These are phyloP conservation scores for Bursaphelenchus mucronatus DNA, from an alignment of 1,140 invertebrate species.

Conservation along the genomic window DNA sequence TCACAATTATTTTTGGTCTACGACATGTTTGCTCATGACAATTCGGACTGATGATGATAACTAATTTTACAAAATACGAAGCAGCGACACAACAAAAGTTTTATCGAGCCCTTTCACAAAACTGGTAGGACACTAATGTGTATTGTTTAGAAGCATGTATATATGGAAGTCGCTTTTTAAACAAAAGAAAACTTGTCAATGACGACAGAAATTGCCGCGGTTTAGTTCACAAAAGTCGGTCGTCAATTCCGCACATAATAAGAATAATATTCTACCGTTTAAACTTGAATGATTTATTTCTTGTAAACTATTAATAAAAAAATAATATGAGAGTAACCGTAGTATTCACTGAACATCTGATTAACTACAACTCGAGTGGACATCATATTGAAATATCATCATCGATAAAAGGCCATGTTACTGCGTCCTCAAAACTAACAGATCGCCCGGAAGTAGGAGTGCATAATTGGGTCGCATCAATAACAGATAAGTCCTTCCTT, in stretches of 20 bases:
- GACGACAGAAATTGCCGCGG: background rate
- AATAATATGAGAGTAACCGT: slow-evolving; percentile 4
- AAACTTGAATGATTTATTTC: background rate
- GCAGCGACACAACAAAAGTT: too few relatives aligned
- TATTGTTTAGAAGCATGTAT: too few relatives aligned
- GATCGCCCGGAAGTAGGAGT: slow-evolving; percentile 32
- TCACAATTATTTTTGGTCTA: too few relatives aligned
- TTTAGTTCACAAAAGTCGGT: background rate
- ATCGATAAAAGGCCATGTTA: slow-evolving; percentile 31
- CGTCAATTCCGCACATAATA: background rate
- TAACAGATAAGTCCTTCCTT: slow-evolving; percentile 7
- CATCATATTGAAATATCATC: slow-evolving; percentile 9
- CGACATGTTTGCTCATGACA: too few relatives aligned
- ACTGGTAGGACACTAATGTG: too few relatives aligned
- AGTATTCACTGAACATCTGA: background rate
- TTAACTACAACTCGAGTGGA: background rate
- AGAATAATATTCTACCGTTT: background rate
- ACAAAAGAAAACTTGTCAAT: too few relatives aligned
- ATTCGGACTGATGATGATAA: too few relatives aligned
- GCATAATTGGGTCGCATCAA: slow-evolving; percentile 13
- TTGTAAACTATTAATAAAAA: background rate
- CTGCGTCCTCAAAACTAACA: slow-evolving; percentile 28
- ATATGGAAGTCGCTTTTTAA: too few relatives aligned
- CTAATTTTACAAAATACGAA: too few relatives aligned
- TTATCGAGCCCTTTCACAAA: too few relatives aligned